phyloP scores from a whole-genome alignment of 2,797 vertebrate species.

The Salarias fasciatus region DNA sequence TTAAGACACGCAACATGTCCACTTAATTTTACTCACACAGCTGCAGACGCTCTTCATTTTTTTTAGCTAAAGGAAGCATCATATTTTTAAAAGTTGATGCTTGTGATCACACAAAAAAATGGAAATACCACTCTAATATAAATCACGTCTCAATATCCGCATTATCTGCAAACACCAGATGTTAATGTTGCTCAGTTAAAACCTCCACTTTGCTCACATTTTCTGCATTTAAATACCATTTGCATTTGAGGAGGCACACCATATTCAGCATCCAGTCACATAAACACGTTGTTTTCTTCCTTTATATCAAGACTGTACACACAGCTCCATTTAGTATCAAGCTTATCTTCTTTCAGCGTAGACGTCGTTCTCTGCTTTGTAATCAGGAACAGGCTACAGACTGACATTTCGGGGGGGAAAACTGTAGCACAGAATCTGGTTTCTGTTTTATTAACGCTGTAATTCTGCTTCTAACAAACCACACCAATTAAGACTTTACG shows the following conservation, averaged over 20 bases:
- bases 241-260: conserved; percentile 4
- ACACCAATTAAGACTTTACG: no score
- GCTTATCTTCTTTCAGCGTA: conserved; percentile 17
- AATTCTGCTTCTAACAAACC: no score
- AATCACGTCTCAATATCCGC: conserved; percentile 27
- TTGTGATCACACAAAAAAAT: conserved; percentile 1
- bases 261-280: conserved; percentile 11
- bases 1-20: neutral
- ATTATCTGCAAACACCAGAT: conserved; percentile 33
- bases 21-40: neutral
- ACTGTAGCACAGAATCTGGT: no score
- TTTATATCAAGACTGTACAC: conserved; percentile 14
- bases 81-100: neutral
- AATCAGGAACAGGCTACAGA: conserved; percentile 18
- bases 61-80: neutral
- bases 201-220: no score
- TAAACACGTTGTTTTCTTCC: neutral
- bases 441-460: no score
- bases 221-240: neutral
- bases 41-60: neutral
- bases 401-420: no score
- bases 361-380: conserved; percentile 11
- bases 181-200: conserved; percentile 31
- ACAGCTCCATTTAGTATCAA: conserved; percentile 16
- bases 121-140: conserved; percentile 6